Conservation (phyloP, 2,113 vertebrate species). For the Prochilodus magdalenae region DNA sequence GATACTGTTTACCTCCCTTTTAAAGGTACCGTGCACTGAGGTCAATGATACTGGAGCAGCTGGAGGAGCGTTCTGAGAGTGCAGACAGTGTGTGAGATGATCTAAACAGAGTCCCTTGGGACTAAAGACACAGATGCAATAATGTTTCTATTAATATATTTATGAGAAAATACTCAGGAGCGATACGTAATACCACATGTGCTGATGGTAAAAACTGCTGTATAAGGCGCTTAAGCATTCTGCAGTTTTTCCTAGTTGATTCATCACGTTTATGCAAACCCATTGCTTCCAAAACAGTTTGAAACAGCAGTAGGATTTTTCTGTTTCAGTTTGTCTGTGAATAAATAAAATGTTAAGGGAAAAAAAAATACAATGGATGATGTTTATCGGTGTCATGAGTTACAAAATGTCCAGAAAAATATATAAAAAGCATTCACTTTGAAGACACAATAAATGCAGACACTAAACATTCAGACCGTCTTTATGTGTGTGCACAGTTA, state of each 20-base stretch:
- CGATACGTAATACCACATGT: neutral
- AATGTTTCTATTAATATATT: neutral
- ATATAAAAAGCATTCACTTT: no score
- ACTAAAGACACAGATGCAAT: conserved; percentile 13
- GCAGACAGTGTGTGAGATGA: conserved; percentile 66
- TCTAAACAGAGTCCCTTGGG: neutral
- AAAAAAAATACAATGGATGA: neutral
- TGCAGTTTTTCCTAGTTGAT: neutral
- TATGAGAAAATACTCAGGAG: conserved; percentile 30
- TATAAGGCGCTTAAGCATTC: conserved; percentile 31
- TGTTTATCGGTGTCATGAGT: no score
- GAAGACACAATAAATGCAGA: no score
- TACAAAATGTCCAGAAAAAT: no score
- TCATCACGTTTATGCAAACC: neutral
- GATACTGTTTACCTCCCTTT: conserved; percentile 14
- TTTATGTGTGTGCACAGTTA: no score
- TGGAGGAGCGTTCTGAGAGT: conserved; percentile 70
- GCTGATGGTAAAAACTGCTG: conserved; percentile 25
- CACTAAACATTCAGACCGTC: no score
- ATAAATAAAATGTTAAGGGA: no score
- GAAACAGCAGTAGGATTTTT: neutral
- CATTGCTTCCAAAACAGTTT: neutral
- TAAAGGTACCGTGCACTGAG: conserved; percentile 81
- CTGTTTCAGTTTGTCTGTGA: neutral
- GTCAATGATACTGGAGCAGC: conserved; percentile 79